Conservation (phyloP, 30 jellyfish, hydroid and myxozoan genomes). For the Hydractinia echinata region DNA sequence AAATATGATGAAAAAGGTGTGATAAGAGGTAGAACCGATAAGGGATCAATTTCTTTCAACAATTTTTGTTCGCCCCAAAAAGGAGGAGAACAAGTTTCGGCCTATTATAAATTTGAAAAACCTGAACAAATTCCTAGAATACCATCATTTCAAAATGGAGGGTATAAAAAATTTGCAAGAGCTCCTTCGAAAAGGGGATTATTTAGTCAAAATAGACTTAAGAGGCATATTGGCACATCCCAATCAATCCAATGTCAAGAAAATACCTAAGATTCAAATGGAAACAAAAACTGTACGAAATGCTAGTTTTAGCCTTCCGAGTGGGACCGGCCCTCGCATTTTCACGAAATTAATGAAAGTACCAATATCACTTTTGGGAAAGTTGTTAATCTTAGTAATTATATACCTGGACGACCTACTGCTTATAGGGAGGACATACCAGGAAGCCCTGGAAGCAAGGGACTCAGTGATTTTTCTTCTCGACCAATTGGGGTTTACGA, state of each 20-base stretch:
- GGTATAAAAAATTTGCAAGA: background rate
- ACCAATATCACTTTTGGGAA: background rate
- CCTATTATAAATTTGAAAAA: conserved; percentile 6
- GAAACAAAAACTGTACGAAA: background rate
- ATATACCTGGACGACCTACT: background rate
- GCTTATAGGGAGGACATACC: too few relatives aligned
- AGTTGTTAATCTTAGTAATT: too few relatives aligned
- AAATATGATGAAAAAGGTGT: background rate
- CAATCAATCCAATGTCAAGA: too few relatives aligned
- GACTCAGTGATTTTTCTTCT: conserved; percentile 9
- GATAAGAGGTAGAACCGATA: background rate
- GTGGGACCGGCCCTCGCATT: conserved; percentile 15
- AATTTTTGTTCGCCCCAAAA: conserved; percentile 10
- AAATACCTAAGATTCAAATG: background rate
- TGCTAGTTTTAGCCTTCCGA: background rate
- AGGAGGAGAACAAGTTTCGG: conserved; percentile 17
- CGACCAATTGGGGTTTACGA: conserved; percentile 15
- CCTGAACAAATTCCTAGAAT: background rate
- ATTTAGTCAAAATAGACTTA: background rate
- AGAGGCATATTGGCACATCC: conserved; percentile 24
- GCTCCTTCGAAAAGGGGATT: background rate
- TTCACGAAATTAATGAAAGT: conserved; percentile 11
- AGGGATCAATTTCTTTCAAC: background rate
- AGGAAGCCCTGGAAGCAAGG: conserved; percentile 10
- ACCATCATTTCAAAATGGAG: conserved; percentile 14